Percentiles rank a stretch among this genome's conserved stretches.
These are phyloP conservation scores for Anoplophora glabripennis DNA, from an alignment of 1,140 invertebrate genomes.

Conservation along the genomic window DNA sequence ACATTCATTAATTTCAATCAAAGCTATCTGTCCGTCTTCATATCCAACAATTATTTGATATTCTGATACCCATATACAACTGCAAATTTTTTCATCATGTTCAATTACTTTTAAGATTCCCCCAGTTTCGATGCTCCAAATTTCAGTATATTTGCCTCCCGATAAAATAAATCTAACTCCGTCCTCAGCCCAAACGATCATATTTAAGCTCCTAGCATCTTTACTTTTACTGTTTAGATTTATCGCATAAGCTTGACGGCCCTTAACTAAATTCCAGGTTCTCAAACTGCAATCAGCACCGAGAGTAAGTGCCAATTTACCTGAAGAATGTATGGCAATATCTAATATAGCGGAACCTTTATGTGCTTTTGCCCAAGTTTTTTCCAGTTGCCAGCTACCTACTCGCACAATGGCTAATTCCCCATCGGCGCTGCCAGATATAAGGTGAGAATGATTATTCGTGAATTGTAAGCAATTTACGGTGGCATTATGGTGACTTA, in stretches of 20 bases:
- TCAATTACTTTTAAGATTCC: conserved; percentile 60
- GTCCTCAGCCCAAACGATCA: conserved; percentile 63
- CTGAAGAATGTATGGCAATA: conserved; percentile 80
- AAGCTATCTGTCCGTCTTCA: conserved; percentile 66
- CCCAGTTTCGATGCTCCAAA: conserved; percentile 74
- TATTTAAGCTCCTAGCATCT: conserved; percentile 53
- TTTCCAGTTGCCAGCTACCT: conserved; percentile 81
- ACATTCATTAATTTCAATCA: conserved; percentile 30
- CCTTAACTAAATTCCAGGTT: conserved; percentile 94
- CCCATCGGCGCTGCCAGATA: conserved; percentile 83
- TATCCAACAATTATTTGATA: conserved; percentile 64
- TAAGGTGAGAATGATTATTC: conserved; percentile 69
- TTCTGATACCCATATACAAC: conserved; percentile 62
- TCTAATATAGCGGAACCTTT: conserved; percentile 65
- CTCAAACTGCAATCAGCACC: conserved; percentile 79
- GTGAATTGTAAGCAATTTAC: conserved; percentile 76
- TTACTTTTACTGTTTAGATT: conserved; percentile 70
- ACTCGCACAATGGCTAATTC: conserved; percentile 76
- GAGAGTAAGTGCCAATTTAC: conserved; percentile 83
- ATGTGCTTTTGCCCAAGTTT: conserved; percentile 71
- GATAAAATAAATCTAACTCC: conserved; percentile 72
- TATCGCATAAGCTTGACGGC: conserved; percentile 80
- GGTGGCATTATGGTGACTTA: conserved; percentile 81
- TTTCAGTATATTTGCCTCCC: conserved; percentile 65
- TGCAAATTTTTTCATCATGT: conserved; percentile 62